Percentiles rank a stretch among this genome's conserved stretches.
These are phyloP conservation scores for Platalea minor DNA, from an alignment of 2,797 vertebrate species.

Conservation along the genomic window DNA sequence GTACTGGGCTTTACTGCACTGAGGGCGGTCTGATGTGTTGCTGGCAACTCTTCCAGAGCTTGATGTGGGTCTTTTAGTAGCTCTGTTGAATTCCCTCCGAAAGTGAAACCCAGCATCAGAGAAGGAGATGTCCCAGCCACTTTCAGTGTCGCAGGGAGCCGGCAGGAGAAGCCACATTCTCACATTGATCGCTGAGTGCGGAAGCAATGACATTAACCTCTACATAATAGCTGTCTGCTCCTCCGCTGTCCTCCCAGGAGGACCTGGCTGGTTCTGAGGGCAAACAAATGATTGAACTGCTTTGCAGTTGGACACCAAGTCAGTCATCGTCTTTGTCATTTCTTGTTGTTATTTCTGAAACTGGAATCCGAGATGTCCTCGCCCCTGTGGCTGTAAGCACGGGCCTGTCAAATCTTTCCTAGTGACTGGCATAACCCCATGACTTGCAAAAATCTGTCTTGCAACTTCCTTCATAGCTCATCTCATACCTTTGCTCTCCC, in stretches of 20 bases:
- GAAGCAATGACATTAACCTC: neutral
- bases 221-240: neutral
- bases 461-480: neutral
- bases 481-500: neutral
- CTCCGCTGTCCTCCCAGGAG: neutral
- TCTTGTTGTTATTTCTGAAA: neutral
- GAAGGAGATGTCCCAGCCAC: neutral
- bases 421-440: neutral
- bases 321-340: neutral
- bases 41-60: neutral
- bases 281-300: neutral
- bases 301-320: neutral
- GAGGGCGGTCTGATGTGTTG: neutral
- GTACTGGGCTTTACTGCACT: neutral
- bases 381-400: neutral
- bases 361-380: neutral
- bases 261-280: neutral
- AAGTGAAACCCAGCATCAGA: neutral
- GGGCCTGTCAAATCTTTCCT: neutral
- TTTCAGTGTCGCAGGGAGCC: neutral
- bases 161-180: neutral
- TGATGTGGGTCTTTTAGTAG: neutral
- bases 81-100: neutral
- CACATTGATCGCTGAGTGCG: neutral
- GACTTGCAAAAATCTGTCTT: neutral